Conservation (phyloP, 2,113 vertebrate genomes). For the Zeus faber region DNA sequence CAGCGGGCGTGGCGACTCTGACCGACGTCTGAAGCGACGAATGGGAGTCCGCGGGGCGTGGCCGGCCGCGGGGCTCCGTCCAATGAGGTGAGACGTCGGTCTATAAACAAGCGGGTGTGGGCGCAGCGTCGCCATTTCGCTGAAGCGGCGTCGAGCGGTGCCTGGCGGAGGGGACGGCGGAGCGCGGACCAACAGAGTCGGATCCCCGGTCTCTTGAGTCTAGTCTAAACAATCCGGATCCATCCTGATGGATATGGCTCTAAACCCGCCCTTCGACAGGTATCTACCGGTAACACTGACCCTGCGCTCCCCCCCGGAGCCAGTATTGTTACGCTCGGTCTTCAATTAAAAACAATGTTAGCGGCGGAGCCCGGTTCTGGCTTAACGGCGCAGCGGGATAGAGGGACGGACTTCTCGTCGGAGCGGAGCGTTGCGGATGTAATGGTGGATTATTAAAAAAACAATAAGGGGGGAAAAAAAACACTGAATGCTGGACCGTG, state of each 20-base stretch:
- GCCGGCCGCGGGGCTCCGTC: constrained; percentile 2
- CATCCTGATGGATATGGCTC: constrained; percentile 79
- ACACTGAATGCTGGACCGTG: neutral
- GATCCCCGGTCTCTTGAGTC: constrained; percentile 58
- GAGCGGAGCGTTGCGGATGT: too few species aligned
- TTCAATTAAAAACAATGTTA: constrained; percentile 4
- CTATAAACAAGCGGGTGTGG: constrained; percentile 73
- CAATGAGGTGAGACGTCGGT: constrained; percentile 57
- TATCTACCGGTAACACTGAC: constrained; percentile 71
- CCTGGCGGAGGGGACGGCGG: constrained; percentile 35
- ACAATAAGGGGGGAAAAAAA: too few species aligned
- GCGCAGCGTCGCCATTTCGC: constrained; percentile 73
- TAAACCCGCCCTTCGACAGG: constrained; percentile 77
- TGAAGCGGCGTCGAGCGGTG: constrained; percentile 49
- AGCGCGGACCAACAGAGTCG: constrained; percentile 49
- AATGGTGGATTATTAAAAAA: too few species aligned
- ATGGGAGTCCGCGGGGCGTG: constrained; percentile 51
- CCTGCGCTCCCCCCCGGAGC: constrained; percentile 48
- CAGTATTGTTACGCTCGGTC: constrained; percentile 45
- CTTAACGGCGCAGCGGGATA: neutral
- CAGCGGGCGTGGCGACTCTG: constrained; percentile 42
- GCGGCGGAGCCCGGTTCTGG: constrained; percentile 5
- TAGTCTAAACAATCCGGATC: constrained; percentile 73
- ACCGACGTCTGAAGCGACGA: constrained; percentile 32
- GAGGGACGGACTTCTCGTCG: constrained; percentile 18